These are phyloP conservation scores for Pluvianellus socialis DNA, from an alignment of 2,113 vertebrate genomes.

Conservation along the genomic window DNA sequence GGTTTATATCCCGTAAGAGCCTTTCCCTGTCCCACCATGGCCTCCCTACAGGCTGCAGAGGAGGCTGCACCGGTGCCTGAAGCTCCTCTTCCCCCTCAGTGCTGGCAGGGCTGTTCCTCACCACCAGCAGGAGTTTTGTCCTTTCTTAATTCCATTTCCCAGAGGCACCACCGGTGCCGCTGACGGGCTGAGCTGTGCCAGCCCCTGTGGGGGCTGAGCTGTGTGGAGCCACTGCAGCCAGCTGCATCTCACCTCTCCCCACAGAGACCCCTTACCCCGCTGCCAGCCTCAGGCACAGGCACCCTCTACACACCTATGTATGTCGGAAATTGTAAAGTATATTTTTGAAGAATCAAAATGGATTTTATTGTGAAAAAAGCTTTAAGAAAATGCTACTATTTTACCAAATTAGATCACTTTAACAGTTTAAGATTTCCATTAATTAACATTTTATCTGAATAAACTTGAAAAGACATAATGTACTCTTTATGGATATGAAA, in stretches of 20 bases:
- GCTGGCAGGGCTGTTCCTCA: not conserved
- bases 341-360: not conserved
- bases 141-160: not conserved
- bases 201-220: too few relatives aligned
- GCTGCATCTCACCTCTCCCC: not conserved
- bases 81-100: not conserved
- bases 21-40: not conserved
- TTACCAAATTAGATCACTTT: not conserved
- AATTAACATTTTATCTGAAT: not conserved
- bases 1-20: too few relatives aligned
- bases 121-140: not conserved
- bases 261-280: not conserved
- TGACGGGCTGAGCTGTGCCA: not conserved
- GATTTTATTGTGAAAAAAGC: not conserved
- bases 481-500: not conserved
- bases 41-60: not conserved
- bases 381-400: not conserved
- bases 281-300: not conserved
- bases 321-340: too few relatives aligned
- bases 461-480: not conserved
- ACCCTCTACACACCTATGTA: rapidly evolving
- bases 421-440: not conserved
- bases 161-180: rapidly evolving
- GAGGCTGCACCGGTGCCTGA: rapidly evolving
- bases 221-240: too few relatives aligned